A percentile compares a stretch with the other conserved stretches of the same genome.
Evolutionary conservation across 2,888 invertebrate genomes (phyloP).

Genomic region (Erannis defoliaria): DNA sequence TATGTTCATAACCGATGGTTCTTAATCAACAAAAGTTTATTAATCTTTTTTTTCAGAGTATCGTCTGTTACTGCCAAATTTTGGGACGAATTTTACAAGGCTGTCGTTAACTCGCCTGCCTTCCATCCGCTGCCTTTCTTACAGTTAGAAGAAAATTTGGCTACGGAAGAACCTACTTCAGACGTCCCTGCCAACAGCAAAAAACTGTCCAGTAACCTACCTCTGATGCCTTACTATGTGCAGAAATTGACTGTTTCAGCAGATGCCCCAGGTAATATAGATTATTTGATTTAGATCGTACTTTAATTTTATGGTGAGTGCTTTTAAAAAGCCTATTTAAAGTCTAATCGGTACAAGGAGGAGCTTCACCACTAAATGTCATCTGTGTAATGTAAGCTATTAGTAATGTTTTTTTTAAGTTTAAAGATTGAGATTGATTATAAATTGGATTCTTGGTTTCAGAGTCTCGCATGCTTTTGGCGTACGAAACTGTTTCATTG

Average conservation of each 20-base stretch:
- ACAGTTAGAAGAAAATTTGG: slow-evolving; percentile 42
- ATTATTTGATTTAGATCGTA: no score
- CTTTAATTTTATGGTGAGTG: no score
- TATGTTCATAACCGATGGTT: no score
- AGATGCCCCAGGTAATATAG: slow-evolving; percentile 56
- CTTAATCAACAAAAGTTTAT: neutral
- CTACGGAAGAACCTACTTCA: slow-evolving; percentile 53
- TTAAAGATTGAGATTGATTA: no score
- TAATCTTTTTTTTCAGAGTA: slow-evolving; percentile 56
- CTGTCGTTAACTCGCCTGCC: slow-evolving; percentile 65
- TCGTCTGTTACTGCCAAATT: slow-evolving; percentile 67
- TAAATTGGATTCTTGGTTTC: slow-evolving; percentile 38
- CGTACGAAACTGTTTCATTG: slow-evolving; percentile 79
- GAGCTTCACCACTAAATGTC: no score
- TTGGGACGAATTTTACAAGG: slow-evolving; percentile 74
- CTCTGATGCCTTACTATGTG: slow-evolving; percentile 71
- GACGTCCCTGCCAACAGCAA: slow-evolving; percentile 62
- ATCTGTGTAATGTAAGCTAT: no score
- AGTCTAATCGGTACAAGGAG: no score
- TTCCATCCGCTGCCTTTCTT: slow-evolving; percentile 68
- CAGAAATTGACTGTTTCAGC: slow-evolving; percentile 66
- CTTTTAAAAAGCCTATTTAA: no score
- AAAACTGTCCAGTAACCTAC: slow-evolving; percentile 66
- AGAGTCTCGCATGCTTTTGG: slow-evolving; percentile 65
- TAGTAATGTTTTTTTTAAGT: no score